Evolutionary conservation across 2,888 invertebrate genomes (phyloP).

Genomic region (Bellardia bayeri): DNA sequence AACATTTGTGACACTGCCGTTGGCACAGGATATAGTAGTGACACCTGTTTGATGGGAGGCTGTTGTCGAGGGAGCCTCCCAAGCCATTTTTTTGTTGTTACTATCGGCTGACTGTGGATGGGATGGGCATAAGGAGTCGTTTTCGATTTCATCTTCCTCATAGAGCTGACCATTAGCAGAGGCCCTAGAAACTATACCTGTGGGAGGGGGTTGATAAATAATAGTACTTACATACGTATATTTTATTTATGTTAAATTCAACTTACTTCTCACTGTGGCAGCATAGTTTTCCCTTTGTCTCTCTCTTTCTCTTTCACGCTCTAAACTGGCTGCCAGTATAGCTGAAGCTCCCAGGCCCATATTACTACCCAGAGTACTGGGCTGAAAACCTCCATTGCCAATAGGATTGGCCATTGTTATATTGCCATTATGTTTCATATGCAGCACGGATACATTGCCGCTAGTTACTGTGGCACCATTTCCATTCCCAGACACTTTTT

Average conservation of each 20-base stretch:
- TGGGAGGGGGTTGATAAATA: neutral
- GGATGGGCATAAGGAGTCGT: conserved; percentile 80
- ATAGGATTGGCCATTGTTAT: conserved; percentile 82
- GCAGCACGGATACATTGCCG: conserved; percentile 80
- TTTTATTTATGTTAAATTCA: conserved; percentile 17
- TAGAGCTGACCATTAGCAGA: conserved; percentile 84
- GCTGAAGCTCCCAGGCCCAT: conserved; percentile 87
- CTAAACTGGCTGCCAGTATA: conserved; percentile 86
- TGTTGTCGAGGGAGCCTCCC: conserved; percentile 80
- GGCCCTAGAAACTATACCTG: conserved; percentile 85
- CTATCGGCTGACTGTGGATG: conserved; percentile 74
- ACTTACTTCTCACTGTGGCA: conserved; percentile 86
- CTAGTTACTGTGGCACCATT: conserved; percentile 79
- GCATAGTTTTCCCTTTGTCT: conserved; percentile 84
- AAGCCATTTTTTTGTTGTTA: conserved; percentile 79
- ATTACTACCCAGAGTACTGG: conserved; percentile 85
- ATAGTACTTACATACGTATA: neutral
- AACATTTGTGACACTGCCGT: conserved; percentile 71
- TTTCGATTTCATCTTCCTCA: conserved; percentile 84
- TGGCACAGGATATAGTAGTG: conserved; percentile 72
- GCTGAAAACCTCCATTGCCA: conserved; percentile 79
- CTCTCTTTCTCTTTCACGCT: conserved; percentile 83
- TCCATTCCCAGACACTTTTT: conserved; percentile 80
- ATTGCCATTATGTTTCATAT: conserved; percentile 81
- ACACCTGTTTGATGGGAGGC: conserved; percentile 65